Conservation (phyloP, 2,113 vertebrate genomes). For the Collichthys lucidus region DNA sequence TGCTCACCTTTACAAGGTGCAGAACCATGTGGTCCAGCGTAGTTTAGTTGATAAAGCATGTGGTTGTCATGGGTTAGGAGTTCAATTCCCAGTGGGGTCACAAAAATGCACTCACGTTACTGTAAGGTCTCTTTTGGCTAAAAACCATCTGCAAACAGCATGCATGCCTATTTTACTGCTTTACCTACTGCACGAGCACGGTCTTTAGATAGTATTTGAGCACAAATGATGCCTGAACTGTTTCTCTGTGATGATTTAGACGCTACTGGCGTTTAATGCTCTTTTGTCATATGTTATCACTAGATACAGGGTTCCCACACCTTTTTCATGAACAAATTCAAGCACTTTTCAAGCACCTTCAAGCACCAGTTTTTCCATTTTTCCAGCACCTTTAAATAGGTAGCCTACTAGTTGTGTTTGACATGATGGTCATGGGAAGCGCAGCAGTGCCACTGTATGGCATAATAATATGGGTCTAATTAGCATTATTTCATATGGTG, state of each 20-base stretch:
- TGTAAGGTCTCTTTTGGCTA: slow-evolving; percentile 49
- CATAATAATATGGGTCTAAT: too few species aligned
- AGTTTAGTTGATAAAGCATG: slow-evolving; percentile 45
- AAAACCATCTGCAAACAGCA: slow-evolving; percentile 68
- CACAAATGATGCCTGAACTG: slow-evolving; percentile 25
- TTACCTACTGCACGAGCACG: slow-evolving; percentile 16
- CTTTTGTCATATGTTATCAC: slow-evolving; percentile 38
- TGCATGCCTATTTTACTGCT: slow-evolving; percentile 53
- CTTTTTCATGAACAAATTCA: too few species aligned
- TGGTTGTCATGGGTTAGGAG: slow-evolving; percentile 53
- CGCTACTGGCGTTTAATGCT: slow-evolving; percentile 48
- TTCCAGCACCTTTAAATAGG: too few species aligned
- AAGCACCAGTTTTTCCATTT: too few species aligned
- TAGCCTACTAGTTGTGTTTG: too few species aligned
- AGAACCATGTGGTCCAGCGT: slow-evolving; percentile 12
- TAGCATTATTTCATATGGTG: too few species aligned
- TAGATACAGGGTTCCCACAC: too few species aligned
- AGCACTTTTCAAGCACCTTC: too few species aligned
- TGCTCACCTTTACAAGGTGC: slow-evolving; percentile 50
- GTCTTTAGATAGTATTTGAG: slow-evolving; percentile 25
- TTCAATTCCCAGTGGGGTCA: slow-evolving; percentile 64
- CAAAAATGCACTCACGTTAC: slow-evolving; percentile 60
- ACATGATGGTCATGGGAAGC: too few species aligned
- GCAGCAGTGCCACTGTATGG: too few species aligned
- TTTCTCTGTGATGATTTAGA: slow-evolving; percentile 44